Conservation (phyloP, 2,888 invertebrate species). For the Andrena dorsata region DNA sequence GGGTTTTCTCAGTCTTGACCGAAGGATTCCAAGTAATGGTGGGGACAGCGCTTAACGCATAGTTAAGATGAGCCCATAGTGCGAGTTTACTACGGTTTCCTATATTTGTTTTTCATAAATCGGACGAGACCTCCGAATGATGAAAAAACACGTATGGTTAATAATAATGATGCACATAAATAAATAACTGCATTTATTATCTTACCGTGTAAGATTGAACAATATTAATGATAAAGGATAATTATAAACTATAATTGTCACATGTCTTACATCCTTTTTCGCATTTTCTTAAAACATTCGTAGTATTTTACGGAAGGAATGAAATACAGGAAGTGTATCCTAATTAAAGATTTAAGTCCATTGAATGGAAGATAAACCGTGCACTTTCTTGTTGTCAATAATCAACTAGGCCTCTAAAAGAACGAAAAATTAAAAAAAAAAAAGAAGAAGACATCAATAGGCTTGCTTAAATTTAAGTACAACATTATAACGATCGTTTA, state of each 20-base stretch:
- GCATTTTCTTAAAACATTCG: conserved; percentile 33
- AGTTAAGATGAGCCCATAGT: too few species aligned
- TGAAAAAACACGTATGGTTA: background rate
- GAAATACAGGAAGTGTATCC: conserved; percentile 63
- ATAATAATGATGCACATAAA: conserved; percentile 46
- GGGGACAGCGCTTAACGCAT: too few species aligned
- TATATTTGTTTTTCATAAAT: background rate
- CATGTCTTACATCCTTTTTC: conserved; percentile 27
- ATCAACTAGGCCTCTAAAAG: conserved; percentile 83
- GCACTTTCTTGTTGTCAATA: conserved; percentile 74
- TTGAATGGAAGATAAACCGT: conserved; percentile 62
- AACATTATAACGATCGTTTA: conserved; percentile 20
- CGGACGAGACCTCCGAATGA: background rate
- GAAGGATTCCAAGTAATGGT: too few species aligned
- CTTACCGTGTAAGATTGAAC: conserved; percentile 36
- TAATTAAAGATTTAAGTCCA: conserved; percentile 56
- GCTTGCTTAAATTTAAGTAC: conserved; percentile 8
- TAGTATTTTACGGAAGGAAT: conserved; percentile 66
- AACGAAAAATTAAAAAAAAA: conserved; percentile 48
- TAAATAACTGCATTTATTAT: conserved; percentile 52
- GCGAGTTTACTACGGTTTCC: too few species aligned
- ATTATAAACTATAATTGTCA: conserved; percentile 32
- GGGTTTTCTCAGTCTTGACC: too few species aligned
- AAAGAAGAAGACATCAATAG: conserved; percentile 11
- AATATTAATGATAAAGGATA: conserved; percentile 43